Evolutionary conservation across 92 coral and sea anemone genomes (phyloP).

Genomic region (Desmophyllum pertusum): DNA sequence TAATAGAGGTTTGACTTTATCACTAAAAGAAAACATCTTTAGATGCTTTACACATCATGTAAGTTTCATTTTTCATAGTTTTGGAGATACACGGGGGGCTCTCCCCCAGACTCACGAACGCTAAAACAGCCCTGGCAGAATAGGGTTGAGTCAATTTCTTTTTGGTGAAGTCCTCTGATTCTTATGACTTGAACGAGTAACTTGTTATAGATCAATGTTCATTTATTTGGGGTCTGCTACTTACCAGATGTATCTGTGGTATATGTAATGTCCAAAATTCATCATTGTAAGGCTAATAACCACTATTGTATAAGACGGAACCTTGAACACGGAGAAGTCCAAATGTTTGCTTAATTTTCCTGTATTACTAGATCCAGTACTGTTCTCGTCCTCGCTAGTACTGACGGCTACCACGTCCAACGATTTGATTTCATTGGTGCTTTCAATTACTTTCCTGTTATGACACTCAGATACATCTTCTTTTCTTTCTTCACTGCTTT

Average conservation of each 20-base stretch:
- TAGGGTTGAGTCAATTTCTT: too few relatives aligned
- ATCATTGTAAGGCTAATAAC: conserved; percentile 1
- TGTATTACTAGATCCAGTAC: not conserved
- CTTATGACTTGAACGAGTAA: too few relatives aligned
- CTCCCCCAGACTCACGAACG: too few relatives aligned
- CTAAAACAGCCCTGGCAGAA: too few relatives aligned
- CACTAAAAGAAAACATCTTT: too few relatives aligned
- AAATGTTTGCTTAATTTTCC: not conserved
- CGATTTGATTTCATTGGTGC: not conserved
- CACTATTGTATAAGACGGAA: conserved; percentile 1
- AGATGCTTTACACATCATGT: too few relatives aligned
- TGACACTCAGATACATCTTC: too few relatives aligned
- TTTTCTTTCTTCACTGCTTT: not conserved
- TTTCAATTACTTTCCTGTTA: not conserved
- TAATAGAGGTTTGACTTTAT: too few relatives aligned
- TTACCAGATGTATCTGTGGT: conserved; percentile 25
- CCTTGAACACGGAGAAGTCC: conserved; percentile 24
- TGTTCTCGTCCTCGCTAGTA: not conserved
- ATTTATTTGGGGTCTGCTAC: not conserved
- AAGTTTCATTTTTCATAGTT: too few relatives aligned
- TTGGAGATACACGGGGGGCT: too few relatives aligned
- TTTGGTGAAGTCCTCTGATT: not conserved
- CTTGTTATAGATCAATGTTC: not conserved
- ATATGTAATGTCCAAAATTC: conserved; percentile 26
- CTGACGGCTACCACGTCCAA: not conserved